phyloP scores from a whole-genome alignment of 2,888 invertebrate genomes.

The Tetheella fluctuosa region DNA sequence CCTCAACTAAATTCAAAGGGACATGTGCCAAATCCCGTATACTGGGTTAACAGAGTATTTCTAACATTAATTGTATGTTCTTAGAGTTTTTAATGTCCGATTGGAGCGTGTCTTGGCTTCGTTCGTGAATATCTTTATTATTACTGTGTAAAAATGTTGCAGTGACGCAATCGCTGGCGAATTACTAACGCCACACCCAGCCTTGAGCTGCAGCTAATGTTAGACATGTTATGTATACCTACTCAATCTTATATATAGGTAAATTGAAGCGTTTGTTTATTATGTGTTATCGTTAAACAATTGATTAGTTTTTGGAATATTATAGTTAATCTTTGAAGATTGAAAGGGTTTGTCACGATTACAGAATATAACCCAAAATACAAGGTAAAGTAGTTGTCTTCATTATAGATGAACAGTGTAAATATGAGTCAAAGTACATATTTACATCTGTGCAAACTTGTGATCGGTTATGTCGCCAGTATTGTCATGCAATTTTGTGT shows the following conservation, averaged over 20 bases:
- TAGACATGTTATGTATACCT: constrained; percentile 18
- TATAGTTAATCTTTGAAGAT: too few species aligned
- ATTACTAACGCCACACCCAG: constrained; percentile 42
- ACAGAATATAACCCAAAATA: neutral
- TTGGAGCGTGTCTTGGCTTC: constrained; percentile 5
- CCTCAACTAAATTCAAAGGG: neutral
- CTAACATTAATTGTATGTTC: neutral
- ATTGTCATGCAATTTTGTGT: constrained; percentile 28
- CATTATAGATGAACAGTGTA: constrained; percentile 1
- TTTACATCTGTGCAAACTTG: constrained; percentile 41
- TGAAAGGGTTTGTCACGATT: neutral
- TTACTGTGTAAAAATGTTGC: constrained; percentile 43
- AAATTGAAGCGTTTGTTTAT: neutral
- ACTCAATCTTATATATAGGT: neutral
- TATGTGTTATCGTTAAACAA: neutral
- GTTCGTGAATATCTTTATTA: constrained; percentile 17
- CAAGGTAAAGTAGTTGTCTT: neutral
- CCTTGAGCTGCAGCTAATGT: constrained; percentile 48
- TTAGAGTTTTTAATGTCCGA: neutral
- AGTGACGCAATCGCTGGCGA: constrained; percentile 50
- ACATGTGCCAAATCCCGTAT: neutral
- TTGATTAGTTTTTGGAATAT: too few species aligned
- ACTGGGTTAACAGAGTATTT: neutral
- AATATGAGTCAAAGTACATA: constrained; percentile 11
- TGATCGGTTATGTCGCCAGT: constrained; percentile 27